A percentile compares a stretch with the other conserved stretches of the same genome.
phyloP scores from a whole-genome alignment of 2,888 invertebrate genomes.

The Aspidiotus rigidus region DNA sequence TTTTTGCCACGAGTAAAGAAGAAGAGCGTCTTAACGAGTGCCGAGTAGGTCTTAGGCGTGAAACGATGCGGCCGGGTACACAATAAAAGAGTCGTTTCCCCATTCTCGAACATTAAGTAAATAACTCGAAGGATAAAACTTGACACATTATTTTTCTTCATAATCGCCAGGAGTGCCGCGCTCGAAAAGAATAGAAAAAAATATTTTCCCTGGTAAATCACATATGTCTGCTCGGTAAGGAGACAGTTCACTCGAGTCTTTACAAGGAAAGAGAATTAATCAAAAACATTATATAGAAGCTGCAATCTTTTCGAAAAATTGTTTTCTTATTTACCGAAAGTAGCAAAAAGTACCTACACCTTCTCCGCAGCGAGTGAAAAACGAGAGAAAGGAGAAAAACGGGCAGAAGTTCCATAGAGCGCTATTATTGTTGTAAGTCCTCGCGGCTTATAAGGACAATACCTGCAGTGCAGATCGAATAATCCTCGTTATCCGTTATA shows the following conservation, averaged over 20 bases:
- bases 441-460: no score
- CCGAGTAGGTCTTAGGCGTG: background rate
- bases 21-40: slow-evolving; percentile 15
- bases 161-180: slow-evolving; percentile 26
- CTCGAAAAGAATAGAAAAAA: slow-evolving; percentile 26
- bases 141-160: slow-evolving; percentile 33
- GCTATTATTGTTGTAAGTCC: no score
- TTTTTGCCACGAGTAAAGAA: no score
- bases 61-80: slow-evolving; percentile 5
- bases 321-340: background rate
- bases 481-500: no score
- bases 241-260: slow-evolving; percentile 31
- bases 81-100: slow-evolving; percentile 32
- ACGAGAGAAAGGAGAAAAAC: no score
- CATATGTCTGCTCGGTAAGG: slow-evolving; percentile 30
- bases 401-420: no score
- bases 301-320: slow-evolving; percentile 20
- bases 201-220: slow-evolving; percentile 30
- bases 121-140: slow-evolving; percentile 32
- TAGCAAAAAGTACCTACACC: no score
- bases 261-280: slow-evolving; percentile 28
- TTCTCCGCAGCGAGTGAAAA: no score
- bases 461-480: no score
- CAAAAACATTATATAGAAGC: slow-evolving; percentile 20
- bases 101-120: slow-evolving; percentile 30